Evolutionary conservation across 2,888 invertebrate genomes (phyloP).

Genomic region (Fragum sueziense): DNA sequence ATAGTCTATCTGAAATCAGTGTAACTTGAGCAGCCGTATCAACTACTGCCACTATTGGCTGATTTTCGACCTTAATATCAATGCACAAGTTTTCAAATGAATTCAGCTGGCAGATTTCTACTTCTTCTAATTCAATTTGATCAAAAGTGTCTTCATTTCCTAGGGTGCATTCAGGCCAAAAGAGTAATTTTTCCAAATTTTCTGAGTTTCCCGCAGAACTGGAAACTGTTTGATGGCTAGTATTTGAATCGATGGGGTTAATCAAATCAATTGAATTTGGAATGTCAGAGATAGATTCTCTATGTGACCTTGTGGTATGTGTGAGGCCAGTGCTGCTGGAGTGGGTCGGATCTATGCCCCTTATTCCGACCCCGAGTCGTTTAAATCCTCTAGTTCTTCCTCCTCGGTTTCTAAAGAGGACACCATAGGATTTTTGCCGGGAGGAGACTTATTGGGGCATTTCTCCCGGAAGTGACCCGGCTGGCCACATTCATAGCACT

Average conservation of each 20-base stretch:
- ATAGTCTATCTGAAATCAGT: background rate
- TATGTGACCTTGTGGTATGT: too few species aligned
- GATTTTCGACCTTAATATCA: background rate
- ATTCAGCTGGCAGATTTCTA: background rate
- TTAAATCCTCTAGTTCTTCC: background rate
- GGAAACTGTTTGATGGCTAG: background rate
- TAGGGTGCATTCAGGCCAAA: too few species aligned
- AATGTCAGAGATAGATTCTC: too few species aligned
- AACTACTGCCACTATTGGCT: background rate
- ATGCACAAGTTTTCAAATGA: background rate
- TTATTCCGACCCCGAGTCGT: constrained; percentile 3
- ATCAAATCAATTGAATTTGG: too few species aligned
- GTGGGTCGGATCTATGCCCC: background rate
- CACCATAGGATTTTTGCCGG: background rate
- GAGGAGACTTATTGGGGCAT: background rate
- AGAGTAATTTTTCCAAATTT: background rate
- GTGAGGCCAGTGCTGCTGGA: background rate
- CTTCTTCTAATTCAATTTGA: background rate
- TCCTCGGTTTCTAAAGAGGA: background rate
- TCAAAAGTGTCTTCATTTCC: background rate
- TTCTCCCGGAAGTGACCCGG: background rate
- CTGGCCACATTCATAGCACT: background rate
- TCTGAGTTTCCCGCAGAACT: background rate
- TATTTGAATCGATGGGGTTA: too few species aligned
- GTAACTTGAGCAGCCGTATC: constrained; percentile 17